Conservation (phyloP, 2,797 vertebrate species). For the Buceros bicornis region DNA sequence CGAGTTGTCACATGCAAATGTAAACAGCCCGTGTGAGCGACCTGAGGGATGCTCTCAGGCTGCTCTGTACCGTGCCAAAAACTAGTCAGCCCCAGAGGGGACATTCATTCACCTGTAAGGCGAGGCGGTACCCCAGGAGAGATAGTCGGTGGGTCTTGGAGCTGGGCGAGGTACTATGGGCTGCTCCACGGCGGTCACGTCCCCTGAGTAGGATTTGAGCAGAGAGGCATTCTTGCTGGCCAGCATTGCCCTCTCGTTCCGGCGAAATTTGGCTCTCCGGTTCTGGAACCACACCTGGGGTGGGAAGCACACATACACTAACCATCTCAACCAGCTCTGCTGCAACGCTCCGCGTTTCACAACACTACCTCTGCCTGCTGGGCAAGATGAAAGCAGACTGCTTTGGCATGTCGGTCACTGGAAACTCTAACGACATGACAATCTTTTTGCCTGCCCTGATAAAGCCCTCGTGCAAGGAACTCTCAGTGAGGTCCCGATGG, state of each 20-base stretch:
- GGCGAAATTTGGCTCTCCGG: constrained; percentile 94
- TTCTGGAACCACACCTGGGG: constrained; percentile 99
- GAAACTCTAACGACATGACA: neutral
- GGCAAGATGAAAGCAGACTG: neutral
- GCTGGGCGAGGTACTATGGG: constrained; percentile 96
- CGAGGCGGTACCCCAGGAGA: constrained; percentile 94
- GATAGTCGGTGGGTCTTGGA: constrained; percentile 94
- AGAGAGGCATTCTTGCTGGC: constrained; percentile 98
- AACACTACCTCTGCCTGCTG: neutral
- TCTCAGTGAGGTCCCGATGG: neutral
- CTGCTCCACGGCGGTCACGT: constrained; percentile 95
- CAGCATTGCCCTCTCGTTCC: constrained; percentile 96
- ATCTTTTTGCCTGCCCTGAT: neutral
- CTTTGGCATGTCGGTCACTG: neutral
- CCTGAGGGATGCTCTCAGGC: neutral
- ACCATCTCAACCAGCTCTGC: neutral
- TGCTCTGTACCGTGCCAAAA: neutral
- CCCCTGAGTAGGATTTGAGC: constrained; percentile 96
- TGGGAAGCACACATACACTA: neutral
- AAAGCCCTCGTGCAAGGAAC: neutral
- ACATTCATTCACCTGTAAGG: constrained; percentile 91
- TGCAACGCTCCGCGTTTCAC: too few species aligned
- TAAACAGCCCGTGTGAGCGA: neutral
- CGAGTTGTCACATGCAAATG: rapidly evolving
- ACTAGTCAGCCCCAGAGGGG: neutral